These are phyloP conservation scores for Taurulus bubalis DNA, from an alignment of 2,113 vertebrate species.

Conservation along the genomic window DNA sequence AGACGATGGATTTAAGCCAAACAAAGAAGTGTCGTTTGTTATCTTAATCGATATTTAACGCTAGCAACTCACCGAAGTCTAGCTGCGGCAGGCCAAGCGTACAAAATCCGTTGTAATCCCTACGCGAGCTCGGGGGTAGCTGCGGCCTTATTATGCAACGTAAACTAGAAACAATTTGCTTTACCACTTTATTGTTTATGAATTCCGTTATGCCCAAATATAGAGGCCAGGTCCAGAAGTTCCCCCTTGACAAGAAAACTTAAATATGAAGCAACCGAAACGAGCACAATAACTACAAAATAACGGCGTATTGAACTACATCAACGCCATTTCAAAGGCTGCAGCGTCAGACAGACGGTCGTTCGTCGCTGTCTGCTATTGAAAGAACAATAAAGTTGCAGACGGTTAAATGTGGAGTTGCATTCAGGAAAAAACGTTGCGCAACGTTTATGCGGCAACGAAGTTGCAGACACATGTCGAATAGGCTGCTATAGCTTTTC, in stretches of 20 bases:
- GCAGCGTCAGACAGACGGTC: conserved; percentile 72
- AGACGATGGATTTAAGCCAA: neutral
- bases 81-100: conserved; percentile 59
- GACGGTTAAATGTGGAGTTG: conserved; percentile 13
- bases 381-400: conserved; percentile 80
- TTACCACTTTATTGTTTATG: conserved; percentile 65
- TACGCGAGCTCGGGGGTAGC: conserved; percentile 70
- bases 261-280: conserved; percentile 35
- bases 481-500: neutral
- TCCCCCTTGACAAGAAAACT: conserved; percentile 8
- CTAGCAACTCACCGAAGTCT: conserved; percentile 73
- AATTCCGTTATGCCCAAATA: conserved; percentile 23
- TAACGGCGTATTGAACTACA: conserved; percentile 67
- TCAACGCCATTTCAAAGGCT: conserved; percentile 82
- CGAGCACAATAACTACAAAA: conserved; percentile 60
- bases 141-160: conserved; percentile 80
- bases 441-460: neutral
- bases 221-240: conserved; percentile 12
- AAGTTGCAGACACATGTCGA: neutral
- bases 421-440: conserved; percentile 17
- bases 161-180: conserved; percentile 57
- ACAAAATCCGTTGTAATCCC: conserved; percentile 67
- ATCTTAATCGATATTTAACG: neutral
- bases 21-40: neutral
- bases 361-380: conserved; percentile 73